Base-by-base conservation (phyloP, 2,888 invertebrate genomes). In the Diadegma fenestrale region DNA sequence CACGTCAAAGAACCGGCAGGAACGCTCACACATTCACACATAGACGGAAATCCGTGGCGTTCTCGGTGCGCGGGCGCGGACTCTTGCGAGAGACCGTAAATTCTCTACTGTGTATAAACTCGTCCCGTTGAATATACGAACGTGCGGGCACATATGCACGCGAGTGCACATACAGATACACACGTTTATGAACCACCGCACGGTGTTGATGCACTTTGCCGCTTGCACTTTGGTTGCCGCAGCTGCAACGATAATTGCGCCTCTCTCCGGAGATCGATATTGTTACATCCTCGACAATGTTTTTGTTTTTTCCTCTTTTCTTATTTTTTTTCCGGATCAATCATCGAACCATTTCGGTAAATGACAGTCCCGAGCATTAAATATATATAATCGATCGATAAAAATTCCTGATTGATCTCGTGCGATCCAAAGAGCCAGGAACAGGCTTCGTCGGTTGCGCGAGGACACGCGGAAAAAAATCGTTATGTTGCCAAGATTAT, bases 201-300 rank as follows among this genome's bases (percentile, higher is more conserved):
- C 78, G 45, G 78, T 69, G 73, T 73, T 72, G 82, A 54, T 82
- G 85, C 85, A 79, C 79, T 85, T 85, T 82, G 75, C 75, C 69
- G 79, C 64, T 48, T 79, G 85, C 85, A 82, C 81, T 85, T 82
- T 82, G 75, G 69, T 80, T 71, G 79, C 71, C 71, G 75, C 85
- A 85, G 85, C 85, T 85, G 82, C 78, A 78, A 75, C 75, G 71
- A 79, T 79, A 85, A 85, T 82, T 78, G 81, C 77, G 64, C 19
- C 69, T 41, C 69, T 41, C 69, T 84, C 45, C 2, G 79, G 45
- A 72, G 79, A 82, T 85, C 85, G 85, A 85, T 85, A 79, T 61
- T 78, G 19, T 69, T 78, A 45, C 75, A 73, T 69, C 82, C 76
- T 69, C 51, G 58, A 54, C 30, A 10, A 66, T 41, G 64, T 63